phyloP scores from a whole-genome alignment of 2,113 vertebrate genomes.

The Malurus alboscapulatus region DNA sequence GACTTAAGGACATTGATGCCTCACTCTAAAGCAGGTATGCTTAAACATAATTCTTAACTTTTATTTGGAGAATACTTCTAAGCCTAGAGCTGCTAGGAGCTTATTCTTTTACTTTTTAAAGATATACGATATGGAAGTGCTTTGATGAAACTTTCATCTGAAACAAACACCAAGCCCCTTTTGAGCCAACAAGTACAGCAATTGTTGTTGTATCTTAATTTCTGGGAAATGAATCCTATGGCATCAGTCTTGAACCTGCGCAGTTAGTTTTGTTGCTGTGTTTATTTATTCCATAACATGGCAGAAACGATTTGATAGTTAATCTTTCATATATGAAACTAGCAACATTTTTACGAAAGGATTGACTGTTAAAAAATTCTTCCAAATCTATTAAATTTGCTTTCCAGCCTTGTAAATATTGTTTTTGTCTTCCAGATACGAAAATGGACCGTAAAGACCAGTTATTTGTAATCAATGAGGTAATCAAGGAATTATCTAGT shows the following conservation, averaged over 20 bases:
- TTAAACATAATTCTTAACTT: background rate
- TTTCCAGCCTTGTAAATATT: background rate
- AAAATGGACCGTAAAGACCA: constrained; percentile 99
- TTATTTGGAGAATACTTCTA: background rate
- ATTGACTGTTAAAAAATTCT: background rate
- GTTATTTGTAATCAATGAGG: constrained; percentile 94
- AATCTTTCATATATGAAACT: background rate
- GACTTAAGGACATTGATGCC: constrained; percentile 94
- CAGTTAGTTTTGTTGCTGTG: background rate
- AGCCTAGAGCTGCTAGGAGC: background rate
- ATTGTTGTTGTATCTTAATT: accelerated
- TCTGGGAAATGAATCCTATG: accelerated
- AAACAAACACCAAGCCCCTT: background rate
- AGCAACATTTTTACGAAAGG: background rate
- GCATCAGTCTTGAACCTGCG: background rate
- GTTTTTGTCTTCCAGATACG: constrained; percentile 80
- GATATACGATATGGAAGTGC: background rate
- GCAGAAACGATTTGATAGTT: background rate
- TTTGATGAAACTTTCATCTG: background rate
- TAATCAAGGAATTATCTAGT: constrained; percentile 43
- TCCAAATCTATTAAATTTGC: background rate
- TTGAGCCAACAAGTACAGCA: background rate
- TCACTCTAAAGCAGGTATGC: constrained; percentile 90
- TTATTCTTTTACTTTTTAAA: background rate
- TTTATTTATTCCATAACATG: background rate